Base-by-base conservation (phyloP, 1,140 invertebrate genomes). In the Papilio xuthus region DNA sequence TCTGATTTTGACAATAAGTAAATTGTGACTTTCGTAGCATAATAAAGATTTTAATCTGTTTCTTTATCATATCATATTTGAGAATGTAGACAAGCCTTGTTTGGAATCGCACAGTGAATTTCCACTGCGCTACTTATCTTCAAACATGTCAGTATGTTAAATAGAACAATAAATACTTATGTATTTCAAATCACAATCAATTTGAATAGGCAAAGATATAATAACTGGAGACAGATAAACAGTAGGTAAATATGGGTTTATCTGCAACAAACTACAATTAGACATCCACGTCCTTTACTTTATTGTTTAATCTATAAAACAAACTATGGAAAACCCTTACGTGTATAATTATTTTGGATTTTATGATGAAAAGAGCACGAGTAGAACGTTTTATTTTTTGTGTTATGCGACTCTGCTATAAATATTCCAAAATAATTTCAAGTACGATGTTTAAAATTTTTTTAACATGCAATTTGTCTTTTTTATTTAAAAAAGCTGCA, bases 121-220 rank as follows among this genome's bases (percentile, higher is more conserved):
- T 73, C 71, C 71, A 73, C 23, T 50, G 20, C n/a, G 37, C n/a
- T 47, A 42, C 20, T 73, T 73, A 73, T 73, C 71, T 73, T 73
- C 9, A 44, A 10, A 73, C 23, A 73, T 73, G 71, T 50, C 41
- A 73, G 20, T 73, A 73, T 73, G 23, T 73, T 73, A 73, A 73
- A 73, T 73, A 42, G 37, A 44, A 73, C 71, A 73, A 47, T 73
- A 44, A 73, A 73, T 47, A 73, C 71, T 73, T 73, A 44, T 73
- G 71, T 71, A 37, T 73, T 73, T 73, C 71, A 73, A 73, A 73
- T 42, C 37, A 73, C 37, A 73, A 26, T 73, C 71, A 73, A 73
- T 73, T 73, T 73, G 71, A 73, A 73, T 73, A 73, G 42, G 42
- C 60, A 28, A 67, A 67, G 60, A 67, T 67, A 67, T 60, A 60